Evolutionary conservation across 1,140 invertebrate species (phyloP).

Genomic region (Eufriesea mexicana): DNA sequence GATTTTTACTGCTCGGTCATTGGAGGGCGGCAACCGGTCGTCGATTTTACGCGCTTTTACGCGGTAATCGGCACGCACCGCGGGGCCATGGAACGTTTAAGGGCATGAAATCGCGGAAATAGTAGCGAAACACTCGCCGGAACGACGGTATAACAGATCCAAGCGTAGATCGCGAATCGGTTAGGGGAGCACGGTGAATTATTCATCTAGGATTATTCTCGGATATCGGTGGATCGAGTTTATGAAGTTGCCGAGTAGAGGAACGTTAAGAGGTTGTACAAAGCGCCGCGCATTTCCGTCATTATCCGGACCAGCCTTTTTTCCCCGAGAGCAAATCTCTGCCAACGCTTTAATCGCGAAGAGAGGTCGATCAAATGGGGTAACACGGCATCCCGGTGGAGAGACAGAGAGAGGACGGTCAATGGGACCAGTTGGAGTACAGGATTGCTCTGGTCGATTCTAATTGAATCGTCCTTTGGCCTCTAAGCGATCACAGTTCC

Average conservation of each 20-base stretch:
- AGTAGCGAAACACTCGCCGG: constrained; percentile 51
- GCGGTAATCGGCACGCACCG: constrained; percentile 48
- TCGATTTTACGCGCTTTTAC: constrained; percentile 55
- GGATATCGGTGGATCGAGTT: neutral
- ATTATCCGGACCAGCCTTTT: constrained; percentile 18
- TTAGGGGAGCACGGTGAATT: constrained; percentile 30
- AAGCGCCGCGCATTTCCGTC: neutral
- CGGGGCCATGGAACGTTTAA: constrained; percentile 44
- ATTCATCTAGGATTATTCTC: constrained; percentile 41
- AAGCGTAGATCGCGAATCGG: neutral
- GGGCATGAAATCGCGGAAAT: constrained; percentile 54
- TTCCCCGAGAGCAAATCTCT: constrained; percentile 25
- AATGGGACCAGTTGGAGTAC: constrained; percentile 62
- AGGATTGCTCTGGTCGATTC: constrained; percentile 71
- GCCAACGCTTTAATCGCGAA: constrained; percentile 57
- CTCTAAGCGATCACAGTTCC: constrained; percentile 69
- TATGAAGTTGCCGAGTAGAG: neutral
- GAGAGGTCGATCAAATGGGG: constrained; percentile 53
- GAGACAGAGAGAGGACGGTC: constrained; percentile 41
- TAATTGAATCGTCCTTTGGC: constrained; percentile 75
- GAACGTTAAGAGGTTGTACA: neutral
- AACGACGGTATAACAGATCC: constrained; percentile 32
- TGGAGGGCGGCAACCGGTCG: neutral
- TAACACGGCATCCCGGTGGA: constrained; percentile 36
- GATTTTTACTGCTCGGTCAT: constrained; percentile 6